Conservation (phyloP, 2,113 vertebrate genomes). For the Eidolon helvum region DNA sequence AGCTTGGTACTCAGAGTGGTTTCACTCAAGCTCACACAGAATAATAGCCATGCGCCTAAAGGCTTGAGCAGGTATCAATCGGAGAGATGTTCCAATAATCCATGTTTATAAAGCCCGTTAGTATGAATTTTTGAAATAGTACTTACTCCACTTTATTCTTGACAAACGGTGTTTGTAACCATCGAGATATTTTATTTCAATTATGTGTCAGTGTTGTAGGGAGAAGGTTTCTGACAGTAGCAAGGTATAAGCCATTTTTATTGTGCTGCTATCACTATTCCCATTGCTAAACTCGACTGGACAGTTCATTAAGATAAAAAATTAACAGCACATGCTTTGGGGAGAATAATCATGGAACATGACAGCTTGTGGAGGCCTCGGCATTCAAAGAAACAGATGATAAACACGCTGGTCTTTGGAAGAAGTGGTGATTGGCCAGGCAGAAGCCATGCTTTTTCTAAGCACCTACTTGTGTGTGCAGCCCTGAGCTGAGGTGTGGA, state of each 20-base stretch:
- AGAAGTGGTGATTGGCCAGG: background rate
- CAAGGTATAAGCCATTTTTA: conserved; percentile 89
- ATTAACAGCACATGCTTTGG: conserved; percentile 85
- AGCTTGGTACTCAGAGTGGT: conserved; percentile 48
- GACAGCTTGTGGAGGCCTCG: conserved; percentile 77
- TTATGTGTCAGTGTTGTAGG: conserved; percentile 82
- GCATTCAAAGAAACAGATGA: conserved; percentile 60
- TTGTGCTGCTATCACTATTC: conserved; percentile 80
- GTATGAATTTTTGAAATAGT: conserved; percentile 68
- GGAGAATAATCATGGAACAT: conserved; percentile 83
- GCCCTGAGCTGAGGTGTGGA: background rate
- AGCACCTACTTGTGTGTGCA: background rate
- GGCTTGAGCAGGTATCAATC: conserved; percentile 43
- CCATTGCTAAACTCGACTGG: conserved; percentile 79
- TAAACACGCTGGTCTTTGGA: background rate
- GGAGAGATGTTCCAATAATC: conserved; percentile 6
- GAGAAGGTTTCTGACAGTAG: conserved; percentile 84
- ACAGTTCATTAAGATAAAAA: conserved; percentile 89
- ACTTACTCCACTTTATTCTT: conserved; percentile 75
- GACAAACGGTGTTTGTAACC: conserved; percentile 80
- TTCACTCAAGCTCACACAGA: conserved; percentile 45
- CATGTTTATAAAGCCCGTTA: conserved; percentile 62
- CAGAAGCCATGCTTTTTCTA: background rate
- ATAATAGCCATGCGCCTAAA: conserved; percentile 38
- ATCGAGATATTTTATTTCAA: conserved; percentile 84